A percentile compares a stretch with the other conserved stretches of the same genome.
Evolutionary conservation across 2,797 vertebrate species (phyloP).

Genomic region (Pseudopleuronectes americanus): DNA sequence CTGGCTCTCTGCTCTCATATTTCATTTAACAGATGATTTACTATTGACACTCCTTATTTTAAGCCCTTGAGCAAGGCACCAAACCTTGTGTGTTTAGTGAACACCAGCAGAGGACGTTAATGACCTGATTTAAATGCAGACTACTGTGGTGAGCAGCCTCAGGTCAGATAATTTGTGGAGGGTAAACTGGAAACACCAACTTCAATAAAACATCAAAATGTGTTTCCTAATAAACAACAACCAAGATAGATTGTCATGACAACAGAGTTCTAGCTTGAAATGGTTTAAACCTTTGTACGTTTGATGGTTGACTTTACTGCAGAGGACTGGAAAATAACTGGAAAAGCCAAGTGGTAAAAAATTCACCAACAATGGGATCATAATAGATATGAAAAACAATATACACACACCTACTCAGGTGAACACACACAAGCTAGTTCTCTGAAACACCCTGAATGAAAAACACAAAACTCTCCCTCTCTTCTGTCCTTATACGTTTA

Average conservation of each 20-base stretch:
- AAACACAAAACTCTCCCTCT: background rate
- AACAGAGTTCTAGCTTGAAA: background rate
- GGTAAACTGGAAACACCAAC: background rate
- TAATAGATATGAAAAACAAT: background rate
- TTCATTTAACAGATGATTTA: slow-evolving; percentile 29
- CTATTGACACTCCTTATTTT: slow-evolving; percentile 13
- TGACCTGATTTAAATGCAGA: slow-evolving; percentile 22
- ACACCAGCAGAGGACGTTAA: slow-evolving; percentile 40
- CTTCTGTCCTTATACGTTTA: background rate
- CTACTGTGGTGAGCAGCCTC: slow-evolving; percentile 13
- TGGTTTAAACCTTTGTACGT: background rate
- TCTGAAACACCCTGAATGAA: too few relatives aligned
- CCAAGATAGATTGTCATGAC: background rate
- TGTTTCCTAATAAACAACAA: background rate
- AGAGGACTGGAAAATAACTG: background rate
- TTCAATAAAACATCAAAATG: background rate
- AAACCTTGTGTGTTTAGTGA: slow-evolving; percentile 12
- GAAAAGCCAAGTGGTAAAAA: background rate
- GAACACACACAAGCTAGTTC: too few relatives aligned
- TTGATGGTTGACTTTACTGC: too few relatives aligned
- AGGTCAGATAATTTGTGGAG: slow-evolving; percentile 15
- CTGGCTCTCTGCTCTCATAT: background rate
- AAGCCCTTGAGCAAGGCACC: slow-evolving; percentile 22
- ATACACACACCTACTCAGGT: background rate
- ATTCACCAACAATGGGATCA: background rate